Percentiles rank a stretch among this genome's conserved stretches.
Conservation (phyloP, 2,888 invertebrate species). For the Morpho helenor region DNA sequence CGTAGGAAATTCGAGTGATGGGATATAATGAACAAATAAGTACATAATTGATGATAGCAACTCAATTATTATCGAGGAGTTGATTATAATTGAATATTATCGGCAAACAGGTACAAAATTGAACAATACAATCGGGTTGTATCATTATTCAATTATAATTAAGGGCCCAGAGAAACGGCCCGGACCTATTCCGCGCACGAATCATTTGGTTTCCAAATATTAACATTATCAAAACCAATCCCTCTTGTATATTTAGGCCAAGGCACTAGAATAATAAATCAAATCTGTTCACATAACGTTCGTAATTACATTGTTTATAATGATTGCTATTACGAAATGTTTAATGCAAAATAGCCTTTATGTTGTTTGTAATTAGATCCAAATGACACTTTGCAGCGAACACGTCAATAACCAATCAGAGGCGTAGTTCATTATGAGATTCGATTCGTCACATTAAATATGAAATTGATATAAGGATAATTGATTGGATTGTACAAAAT, state of each 20-base stretch:
- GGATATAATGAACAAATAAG: background rate
- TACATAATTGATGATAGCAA: background rate
- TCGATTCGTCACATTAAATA: constrained; percentile 8
- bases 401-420: constrained; percentile 9
- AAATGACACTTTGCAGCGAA: background rate
- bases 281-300: constrained; percentile 14
- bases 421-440: constrained; percentile 5
- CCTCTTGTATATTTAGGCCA: constrained; percentile 24
- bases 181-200: background rate
- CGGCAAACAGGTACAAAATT: background rate
- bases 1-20: no score
- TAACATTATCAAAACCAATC: constrained; percentile 18
- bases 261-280: constrained; percentile 25
- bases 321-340: background rate
- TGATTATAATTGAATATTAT: no score
- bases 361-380: background rate
- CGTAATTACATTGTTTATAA: constrained; percentile 19
- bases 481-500: no score
- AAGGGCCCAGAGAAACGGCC: background rate
- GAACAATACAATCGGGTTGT: no score
- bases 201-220: constrained; percentile 20
- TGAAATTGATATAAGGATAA: no score
- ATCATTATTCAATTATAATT: constrained; percentile 3
- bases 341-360: constrained; percentile 8
- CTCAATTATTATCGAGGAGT: no score